Evolutionary conservation across 2,113 vertebrate species (phyloP), one percentile per base, ranked within the genome.

Genomic region (Desmodus rotundus): DNA sequence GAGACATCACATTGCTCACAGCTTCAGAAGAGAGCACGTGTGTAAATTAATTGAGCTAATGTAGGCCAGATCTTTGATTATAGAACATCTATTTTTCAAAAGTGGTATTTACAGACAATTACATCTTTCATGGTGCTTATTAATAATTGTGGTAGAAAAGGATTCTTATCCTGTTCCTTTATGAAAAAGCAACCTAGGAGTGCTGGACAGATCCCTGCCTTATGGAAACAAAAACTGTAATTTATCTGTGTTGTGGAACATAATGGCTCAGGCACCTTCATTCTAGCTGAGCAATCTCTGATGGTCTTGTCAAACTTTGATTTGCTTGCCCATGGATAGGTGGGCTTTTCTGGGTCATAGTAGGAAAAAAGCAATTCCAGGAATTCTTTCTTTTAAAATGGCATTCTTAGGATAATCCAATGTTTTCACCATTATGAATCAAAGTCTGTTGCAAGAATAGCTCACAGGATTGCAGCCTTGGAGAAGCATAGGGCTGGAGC

Each of bases 401-500:
- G 87, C 93, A 96, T 97, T 97, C 96, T 97, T 97, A 98, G 96
- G 97, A 95, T 97, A 98, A 98, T 98, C 94, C 89, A 94, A 1
- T 96, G 95, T 98, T 97, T 97, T 97, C 94, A 92, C 86, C 91
- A 73, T 96, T 96, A 94, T 86, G 91, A 86, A 96, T 97, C 96
- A 98, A 97, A 98, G 73, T 5, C 36, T 52, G 72, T 56, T 61
- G 74, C 88, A 93, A 97, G 97, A 97, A 97, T 97, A 97, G 96
- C 88, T 98, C 97, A 96, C 96, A 97, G 96, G 96, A 91, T 38
- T 86, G 72, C 36, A 95, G 95, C 97, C 97, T 97, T 97, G 96
- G 97, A 97, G 97, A 97, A 96, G 88, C 94, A 67, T 77, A 91
- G 52, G 94, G 88, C 43, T 87, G 70, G 70, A 94, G 94, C 97